Percentiles rank a stretch among this genome's conserved stretches.
Conservation (phyloP, 2,888 invertebrate species). For the Acleris literana region DNA sequence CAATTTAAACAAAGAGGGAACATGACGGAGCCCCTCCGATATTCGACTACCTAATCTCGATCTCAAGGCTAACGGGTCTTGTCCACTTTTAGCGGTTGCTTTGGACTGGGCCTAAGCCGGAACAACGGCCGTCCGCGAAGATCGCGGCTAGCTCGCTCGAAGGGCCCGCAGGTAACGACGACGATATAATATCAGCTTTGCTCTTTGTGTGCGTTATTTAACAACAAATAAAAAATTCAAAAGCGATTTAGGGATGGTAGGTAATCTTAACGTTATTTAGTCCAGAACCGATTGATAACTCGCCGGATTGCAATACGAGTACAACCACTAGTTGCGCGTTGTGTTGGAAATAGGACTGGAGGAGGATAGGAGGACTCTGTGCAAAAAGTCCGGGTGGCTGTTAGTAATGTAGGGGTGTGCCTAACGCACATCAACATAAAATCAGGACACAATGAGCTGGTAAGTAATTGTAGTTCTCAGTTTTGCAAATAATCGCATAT, state of each 20-base stretch:
- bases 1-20: not conserved
- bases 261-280: too few relatives aligned
- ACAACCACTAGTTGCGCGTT: constrained; percentile 1
- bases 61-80: constrained; percentile 31
- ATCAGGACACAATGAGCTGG: not conserved
- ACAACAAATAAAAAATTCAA: too few relatives aligned
- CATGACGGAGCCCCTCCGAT: constrained; percentile 17
- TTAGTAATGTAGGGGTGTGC: too few relatives aligned
- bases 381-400: too few relatives aligned
- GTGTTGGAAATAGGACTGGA: not conserved
- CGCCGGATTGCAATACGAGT: not conserved
- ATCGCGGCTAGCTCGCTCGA: too few relatives aligned
- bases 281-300: not conserved
- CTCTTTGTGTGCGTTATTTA: too few relatives aligned
- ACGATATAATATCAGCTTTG: too few relatives aligned
- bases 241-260: too few relatives aligned
- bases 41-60: constrained; percentile 17
- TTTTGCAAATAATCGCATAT: not conserved
- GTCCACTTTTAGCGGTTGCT: constrained; percentile 14
- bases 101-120: not conserved
- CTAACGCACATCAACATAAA: not conserved
- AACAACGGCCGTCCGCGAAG: too few relatives aligned
- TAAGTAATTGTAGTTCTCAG: not conserved
- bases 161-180: too few relatives aligned
- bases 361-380: too few relatives aligned